Evolutionary conservation across 2,797 vertebrate genomes (phyloP).

Genomic region (Adrianichthys oophorus): DNA sequence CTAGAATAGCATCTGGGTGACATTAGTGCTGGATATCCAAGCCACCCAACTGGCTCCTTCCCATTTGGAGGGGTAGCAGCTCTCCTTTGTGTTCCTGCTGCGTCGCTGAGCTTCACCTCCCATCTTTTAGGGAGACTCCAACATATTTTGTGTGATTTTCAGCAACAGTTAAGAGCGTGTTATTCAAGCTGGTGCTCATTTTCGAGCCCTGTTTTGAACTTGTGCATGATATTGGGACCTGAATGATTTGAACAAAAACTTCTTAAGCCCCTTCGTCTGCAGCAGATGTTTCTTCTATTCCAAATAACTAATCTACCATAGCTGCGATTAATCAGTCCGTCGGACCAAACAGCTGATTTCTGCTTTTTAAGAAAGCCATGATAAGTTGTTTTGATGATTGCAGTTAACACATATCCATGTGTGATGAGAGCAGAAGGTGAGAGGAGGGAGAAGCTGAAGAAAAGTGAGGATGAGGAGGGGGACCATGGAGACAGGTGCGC

Average conservation of each 20-base stretch:
- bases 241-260: neutral
- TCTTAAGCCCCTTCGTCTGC: neutral
- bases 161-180: too few species aligned
- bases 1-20: too few species aligned
- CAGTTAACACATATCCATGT: neutral
- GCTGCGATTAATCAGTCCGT: slow-evolving; percentile 1
- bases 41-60: too few species aligned
- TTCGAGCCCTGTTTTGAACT: too few species aligned
- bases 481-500: slow-evolving; percentile 35
- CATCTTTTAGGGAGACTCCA: too few species aligned
- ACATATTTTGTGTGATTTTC: too few species aligned
- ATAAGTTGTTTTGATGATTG: neutral
- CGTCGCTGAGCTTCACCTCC: too few species aligned
- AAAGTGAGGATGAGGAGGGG: neutral
- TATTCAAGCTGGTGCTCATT: too few species aligned
- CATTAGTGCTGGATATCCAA: too few species aligned
- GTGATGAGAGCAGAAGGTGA: neutral
- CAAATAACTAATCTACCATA: neutral
- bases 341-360: slow-evolving; percentile 14
- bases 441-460: neutral
- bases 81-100: too few species aligned
- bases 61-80: too few species aligned
- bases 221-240: too few species aligned
- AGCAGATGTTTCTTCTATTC: slow-evolving; percentile 13
- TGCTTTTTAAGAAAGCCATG: neutral